Percentiles rank a stretch among this genome's conserved stretches.
phyloP scores from a whole-genome alignment of 2,113 vertebrate genomes.

The Brachypodius melanocephalos region DNA sequence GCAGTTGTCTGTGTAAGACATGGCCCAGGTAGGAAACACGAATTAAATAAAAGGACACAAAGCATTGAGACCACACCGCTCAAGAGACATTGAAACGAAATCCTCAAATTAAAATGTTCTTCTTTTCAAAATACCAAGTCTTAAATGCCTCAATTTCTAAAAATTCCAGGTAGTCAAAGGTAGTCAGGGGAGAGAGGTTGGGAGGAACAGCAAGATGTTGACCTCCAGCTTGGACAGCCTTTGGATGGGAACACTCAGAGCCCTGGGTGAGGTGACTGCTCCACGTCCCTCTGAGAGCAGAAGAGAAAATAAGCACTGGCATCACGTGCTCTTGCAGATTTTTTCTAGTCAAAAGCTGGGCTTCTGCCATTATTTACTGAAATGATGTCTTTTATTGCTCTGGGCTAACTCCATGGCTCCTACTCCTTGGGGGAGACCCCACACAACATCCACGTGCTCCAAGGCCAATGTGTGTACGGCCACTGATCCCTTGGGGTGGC shows the following conservation, averaged over 20 bases:
- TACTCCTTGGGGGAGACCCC: not conserved
- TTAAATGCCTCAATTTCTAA: not conserved
- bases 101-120: not conserved
- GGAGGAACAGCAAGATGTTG: rapidly evolving
- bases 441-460: rapidly evolving
- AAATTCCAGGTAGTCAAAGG: not conserved
- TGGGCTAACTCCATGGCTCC: not conserved
- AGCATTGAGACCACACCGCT: rapidly evolving
- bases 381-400: not conserved
- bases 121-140: not conserved
- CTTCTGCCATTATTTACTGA: not conserved
- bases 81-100: not conserved
- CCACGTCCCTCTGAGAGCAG: not conserved
- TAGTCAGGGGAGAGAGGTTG: not conserved
- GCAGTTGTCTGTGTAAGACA: not conserved
- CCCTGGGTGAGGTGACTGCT: not conserved
- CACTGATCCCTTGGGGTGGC: not conserved
- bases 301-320: not conserved
- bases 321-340: not conserved
- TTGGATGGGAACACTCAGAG: rapidly evolving
- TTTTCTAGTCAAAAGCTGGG: not conserved
- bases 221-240: not conserved
- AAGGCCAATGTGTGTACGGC: not conserved
- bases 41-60: not conserved
- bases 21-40: not conserved